Evolutionary conservation across 2,888 invertebrate species (phyloP), one percentile per base, ranked within the genome.

Genomic region (Lasioglossum morio): DNA sequence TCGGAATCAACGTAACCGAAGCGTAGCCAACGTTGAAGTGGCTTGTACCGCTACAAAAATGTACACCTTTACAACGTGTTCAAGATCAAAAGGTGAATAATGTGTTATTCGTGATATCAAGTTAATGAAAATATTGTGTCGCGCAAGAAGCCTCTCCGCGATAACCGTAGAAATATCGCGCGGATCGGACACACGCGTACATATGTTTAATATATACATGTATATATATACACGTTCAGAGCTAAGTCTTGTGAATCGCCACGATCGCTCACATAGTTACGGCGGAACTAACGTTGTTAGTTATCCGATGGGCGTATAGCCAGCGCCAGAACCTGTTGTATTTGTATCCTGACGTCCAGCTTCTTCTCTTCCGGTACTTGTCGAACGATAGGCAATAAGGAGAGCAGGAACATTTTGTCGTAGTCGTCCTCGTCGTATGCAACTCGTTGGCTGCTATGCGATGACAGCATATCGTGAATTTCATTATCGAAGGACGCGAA

Each of bases 321-420:
- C 34, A 89, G 72, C 0, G 93, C 92, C 46, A 94, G 77, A 30
- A 93, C 92, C 86, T 95, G 94, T 86, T 95, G 94, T 88, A 95
- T 94, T 84, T 94, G 94, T 93, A 95, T 95, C 84, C 94, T 92
- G 3, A 94, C 94, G 74, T 93, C 93, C 10, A 95, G 89, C 76
- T 95, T 94, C 87, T 92, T 93, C 48, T 94, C 93, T 60, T 95
- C 94, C 40, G 94, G 94, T 76, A 95, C 90, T 77, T 93, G 93
- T 23, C 94, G 91, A 66, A 95, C 86, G 48, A 93, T 93, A 66
- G 94, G 95, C 75, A 94, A 69, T 80, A 94, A 77, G 48, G 95
- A 94, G 10, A 94, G 86, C 7, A 95, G 91, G 81, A 95, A 95
- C 94, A 95, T 95, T 82, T 92, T 94, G 79, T 95, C 95, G 88